Evolutionary conservation across 1,140 invertebrate species (phyloP), one percentile per base, ranked within the genome.

Genomic region (Aethina tumida): DNA sequence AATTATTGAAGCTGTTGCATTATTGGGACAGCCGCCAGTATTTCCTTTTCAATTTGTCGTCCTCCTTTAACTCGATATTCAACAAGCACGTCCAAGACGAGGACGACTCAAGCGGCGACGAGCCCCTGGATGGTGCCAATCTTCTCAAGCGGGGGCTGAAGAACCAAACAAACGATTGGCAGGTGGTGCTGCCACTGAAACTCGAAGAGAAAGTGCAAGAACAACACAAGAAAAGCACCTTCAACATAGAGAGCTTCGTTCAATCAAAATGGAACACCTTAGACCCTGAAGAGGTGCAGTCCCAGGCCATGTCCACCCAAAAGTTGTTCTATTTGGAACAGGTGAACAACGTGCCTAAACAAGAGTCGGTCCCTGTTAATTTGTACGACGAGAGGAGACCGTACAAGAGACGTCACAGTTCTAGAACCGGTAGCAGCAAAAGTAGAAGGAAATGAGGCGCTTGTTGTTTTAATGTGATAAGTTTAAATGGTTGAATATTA

Each of bases 1-100:
- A 92, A 42, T 83, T 98, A 4, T 82, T 93, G 69, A 74, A 78
- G 53, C 87, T 93, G 55, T 84, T 98, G 57, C 73, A 83, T 50
- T 89, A 92, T 2, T 98, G 95, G 94, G 89, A 95, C 63, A 93
- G 97, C 49, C 97, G 91, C 86, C 79, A 87, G 18, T 76, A 99
- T 21, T 97, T 98, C 69, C 84, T 93, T 0, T 81, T 81, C 45
- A 91, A 97, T 89, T 90, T 65, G 65, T 99, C 8, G 76, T n/a
- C n/a, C n/a, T n/a, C n/a, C n/a, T n/a, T n/a, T n/a, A n/a, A n/a
- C n/a, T n/a, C n/a, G n/a, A n/a, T n/a, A n/a, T n/a, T n/a, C n/a
- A n/a, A n/a, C n/a, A n/a, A n/a, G n/a, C n/a, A n/a, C n/a, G n/a
- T n/a, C n/a, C n/a, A n/a, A 19, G 40, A 45, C 24, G 46, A 43